Percentiles rank a stretch among this genome's conserved stretches.
Conservation (phyloP, 2,113 vertebrate genomes). For the Stigmatopora argus region DNA sequence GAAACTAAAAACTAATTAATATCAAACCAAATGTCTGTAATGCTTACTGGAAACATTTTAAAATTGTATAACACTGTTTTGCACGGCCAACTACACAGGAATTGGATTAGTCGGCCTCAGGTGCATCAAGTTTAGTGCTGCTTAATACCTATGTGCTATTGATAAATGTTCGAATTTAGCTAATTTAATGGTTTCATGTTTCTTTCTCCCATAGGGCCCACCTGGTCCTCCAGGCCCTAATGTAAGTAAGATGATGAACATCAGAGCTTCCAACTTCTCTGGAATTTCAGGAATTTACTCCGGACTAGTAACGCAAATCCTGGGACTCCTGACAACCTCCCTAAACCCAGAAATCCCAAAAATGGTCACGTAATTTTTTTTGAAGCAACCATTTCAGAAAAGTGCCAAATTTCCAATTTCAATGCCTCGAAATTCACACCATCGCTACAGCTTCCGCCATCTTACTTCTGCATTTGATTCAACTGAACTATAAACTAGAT, state of each 20-base stretch:
- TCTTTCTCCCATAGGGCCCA: slow-evolving; percentile 72
- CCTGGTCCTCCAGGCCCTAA: slow-evolving; percentile 81
- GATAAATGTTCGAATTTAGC: slow-evolving; percentile 3
- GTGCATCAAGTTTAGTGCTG: neutral
- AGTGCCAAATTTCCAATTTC: too few species aligned
- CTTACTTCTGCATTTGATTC: too few species aligned
- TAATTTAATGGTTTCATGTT: slow-evolving; percentile 10
- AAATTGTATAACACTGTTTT: neutral
- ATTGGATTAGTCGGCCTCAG: neutral
- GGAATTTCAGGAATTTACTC: too few species aligned
- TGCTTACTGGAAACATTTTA: neutral
- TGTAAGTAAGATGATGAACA: slow-evolving; percentile 69
- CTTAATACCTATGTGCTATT: neutral
- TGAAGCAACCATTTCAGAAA: too few species aligned
- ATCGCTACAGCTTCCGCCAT: too few species aligned
- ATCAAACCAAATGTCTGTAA: neutral
- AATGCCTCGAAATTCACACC: too few species aligned
- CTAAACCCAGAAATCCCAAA: too few species aligned
- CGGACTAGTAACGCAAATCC: too few species aligned
- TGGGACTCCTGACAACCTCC: too few species aligned
- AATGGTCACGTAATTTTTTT: too few species aligned
- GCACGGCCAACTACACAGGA: neutral
- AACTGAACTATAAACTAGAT: too few species aligned
- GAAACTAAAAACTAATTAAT: neutral
- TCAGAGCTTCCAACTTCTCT: neutral